Conservation (phyloP, 30 jellyfish, hydroid and myxozoan species). For the Mastigias papua region DNA sequence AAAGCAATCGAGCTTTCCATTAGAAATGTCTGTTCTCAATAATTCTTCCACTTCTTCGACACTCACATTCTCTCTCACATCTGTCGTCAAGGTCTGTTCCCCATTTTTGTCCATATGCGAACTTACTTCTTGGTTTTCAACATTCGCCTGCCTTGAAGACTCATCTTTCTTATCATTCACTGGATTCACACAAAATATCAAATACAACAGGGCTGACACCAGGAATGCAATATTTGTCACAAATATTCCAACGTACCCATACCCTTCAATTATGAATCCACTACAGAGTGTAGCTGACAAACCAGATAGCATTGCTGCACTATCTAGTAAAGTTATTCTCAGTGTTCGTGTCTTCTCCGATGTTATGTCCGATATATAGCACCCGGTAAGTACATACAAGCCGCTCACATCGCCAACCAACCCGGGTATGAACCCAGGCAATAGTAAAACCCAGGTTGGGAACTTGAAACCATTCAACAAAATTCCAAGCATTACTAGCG, state of each 20-base stretch:
- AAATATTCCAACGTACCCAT: constrained; percentile 9
- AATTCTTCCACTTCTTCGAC: not conserved
- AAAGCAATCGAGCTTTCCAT: no score
- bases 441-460: constrained; percentile 3
- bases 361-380: constrained; percentile 18
- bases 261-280: not conserved
- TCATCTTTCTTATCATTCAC: not conserved
- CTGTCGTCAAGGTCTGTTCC: not conserved
- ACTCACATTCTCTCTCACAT: not conserved
- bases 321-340: constrained; percentile 3
- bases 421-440: constrained; percentile 12
- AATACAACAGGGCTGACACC: not conserved
- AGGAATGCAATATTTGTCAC: not conserved
- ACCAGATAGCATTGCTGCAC: not conserved
- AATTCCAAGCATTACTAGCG: not conserved
- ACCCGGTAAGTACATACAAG: constrained; percentile 6
- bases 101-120: not conserved
- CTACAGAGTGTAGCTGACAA: constrained; percentile 10
- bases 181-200: constrained; percentile 4
- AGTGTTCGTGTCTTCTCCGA: constrained; percentile 4
- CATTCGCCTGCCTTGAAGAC: not conserved
- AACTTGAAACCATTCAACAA: not conserved
- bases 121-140: not conserved
- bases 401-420: no score
- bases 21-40: no score